Base-by-base conservation (phyloP, 2,888 invertebrate species). In the Drosophila melanosoma region DNA sequence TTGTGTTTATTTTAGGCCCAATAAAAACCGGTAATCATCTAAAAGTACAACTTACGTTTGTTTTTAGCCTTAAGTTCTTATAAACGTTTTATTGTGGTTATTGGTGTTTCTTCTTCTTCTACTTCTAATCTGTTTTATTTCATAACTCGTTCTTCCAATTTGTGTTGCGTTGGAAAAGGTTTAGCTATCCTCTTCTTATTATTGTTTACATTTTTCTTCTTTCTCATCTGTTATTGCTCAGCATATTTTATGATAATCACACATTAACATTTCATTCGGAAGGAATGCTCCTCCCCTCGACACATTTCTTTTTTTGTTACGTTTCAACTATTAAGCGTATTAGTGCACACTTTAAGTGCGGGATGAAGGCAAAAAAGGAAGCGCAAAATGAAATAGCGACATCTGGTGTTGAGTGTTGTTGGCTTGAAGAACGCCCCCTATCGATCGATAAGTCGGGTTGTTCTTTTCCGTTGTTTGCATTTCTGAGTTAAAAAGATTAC, bases 11-110 rank as follows among this genome's bases (percentile, higher is more conserved):
- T 84, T 69, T 82, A 79, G 72, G 87, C 87, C 57, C 87, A 79
- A 70, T 87, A 70, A 82, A 82, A 82, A 66, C 80, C 74, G 79
- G 80, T 87, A 70, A 82, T 63, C 53, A 75, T 70, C 76, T 77
- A 64, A 61, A 75, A 79, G 60, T 77, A 69, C 62, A 75, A 57
- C 49, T 61, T 67, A 79, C 45, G 11, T 58, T 15, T 59, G 42
- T 45, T 54, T 76, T 73, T 20, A 56, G 66, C 48, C 58, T 73
- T 36, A 51, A 38, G 26, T 72, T 36, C 17, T 54, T 59, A 15
- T 15, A 40, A 29, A 56, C 56, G n/a, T 56, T 56, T 26, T 53
- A 15, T 6, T 33, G 32, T 52, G 36, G 38, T 53, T 29, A 29
- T 58, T 56, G n/a, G 45, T 61, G 45, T 60, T 60, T 38, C 45